phyloP scores from a whole-genome alignment of 1,140 invertebrate genomes.

The Chrysoperla carnea region DNA sequence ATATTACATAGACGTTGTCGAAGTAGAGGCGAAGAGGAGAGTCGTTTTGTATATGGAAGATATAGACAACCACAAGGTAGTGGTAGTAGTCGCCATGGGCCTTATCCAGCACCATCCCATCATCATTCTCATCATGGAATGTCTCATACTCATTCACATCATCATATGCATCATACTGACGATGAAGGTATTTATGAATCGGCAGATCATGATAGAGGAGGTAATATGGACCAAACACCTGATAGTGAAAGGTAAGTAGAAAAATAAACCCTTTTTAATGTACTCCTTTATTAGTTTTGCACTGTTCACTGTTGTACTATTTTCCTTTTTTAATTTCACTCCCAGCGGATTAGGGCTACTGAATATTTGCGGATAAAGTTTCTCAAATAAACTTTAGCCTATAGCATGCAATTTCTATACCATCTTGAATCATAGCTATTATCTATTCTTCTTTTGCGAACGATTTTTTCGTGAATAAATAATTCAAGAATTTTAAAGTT shows the following conservation, averaged over 20 bases:
- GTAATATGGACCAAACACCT: slow-evolving; percentile 42
- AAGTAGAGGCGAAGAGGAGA: slow-evolving; percentile 37
- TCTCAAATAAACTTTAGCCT: too few relatives aligned
- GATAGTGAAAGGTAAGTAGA: slow-evolving; percentile 65
- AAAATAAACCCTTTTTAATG: background rate
- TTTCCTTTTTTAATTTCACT: too few relatives aligned
- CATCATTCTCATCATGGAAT: slow-evolving; percentile 11
- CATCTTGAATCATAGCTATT: too few relatives aligned
- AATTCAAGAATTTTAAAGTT: too few relatives aligned
- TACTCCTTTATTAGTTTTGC: too few relatives aligned
- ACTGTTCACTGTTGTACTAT: too few relatives aligned
- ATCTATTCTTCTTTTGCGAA: too few relatives aligned
- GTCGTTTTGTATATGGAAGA: slow-evolving; percentile 61
- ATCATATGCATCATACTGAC: slow-evolving; percentile 34
- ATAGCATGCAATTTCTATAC: too few relatives aligned
- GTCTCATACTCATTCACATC: slow-evolving; percentile 28
- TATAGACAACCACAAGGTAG: slow-evolving; percentile 51
- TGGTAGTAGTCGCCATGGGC: slow-evolving; percentile 29
- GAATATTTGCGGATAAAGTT: too few relatives aligned
- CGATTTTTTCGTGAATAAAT: too few relatives aligned
- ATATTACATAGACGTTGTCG: slow-evolving; percentile 25
- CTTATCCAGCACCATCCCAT: slow-evolving; percentile 14
- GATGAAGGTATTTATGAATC: slow-evolving; percentile 74
- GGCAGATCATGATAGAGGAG: slow-evolving; percentile 51
- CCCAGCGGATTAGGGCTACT: too few relatives aligned